Evolutionary conservation across 1,140 invertebrate genomes (phyloP).

Genomic region (Sitophilus oryzae): DNA sequence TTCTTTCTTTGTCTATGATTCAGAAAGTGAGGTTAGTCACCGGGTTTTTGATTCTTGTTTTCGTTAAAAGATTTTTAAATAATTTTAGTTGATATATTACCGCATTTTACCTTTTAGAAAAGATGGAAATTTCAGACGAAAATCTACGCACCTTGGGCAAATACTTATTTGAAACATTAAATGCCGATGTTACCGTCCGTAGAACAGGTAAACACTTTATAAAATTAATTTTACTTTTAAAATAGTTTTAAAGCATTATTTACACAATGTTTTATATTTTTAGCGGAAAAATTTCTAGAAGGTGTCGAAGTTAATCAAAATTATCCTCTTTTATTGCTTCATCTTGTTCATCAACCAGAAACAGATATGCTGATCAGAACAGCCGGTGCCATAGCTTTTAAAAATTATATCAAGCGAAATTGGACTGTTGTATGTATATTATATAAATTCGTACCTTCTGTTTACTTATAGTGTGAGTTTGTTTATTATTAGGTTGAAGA

Average conservation of each 20-base stretch:
- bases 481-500: constrained; percentile 65
- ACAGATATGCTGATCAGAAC: constrained; percentile 76
- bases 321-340: constrained; percentile 80
- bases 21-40: too few relatives aligned
- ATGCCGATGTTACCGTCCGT: constrained; percentile 70
- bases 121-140: constrained; percentile 77
- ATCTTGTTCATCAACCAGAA: constrained; percentile 74
- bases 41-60: too few relatives aligned
- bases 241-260: too few relatives aligned
- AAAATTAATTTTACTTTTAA: too few relatives aligned
- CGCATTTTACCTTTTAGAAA: too few relatives aligned
- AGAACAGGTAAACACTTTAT: constrained; percentile 61
- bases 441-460: too few relatives aligned
- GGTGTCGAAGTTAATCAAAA: constrained; percentile 86
- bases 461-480: too few relatives aligned
- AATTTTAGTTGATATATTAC: too few relatives aligned
- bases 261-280: constrained; percentile 15
- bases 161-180: constrained; percentile 87
- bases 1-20: too few relatives aligned
- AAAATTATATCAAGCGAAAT: constrained; percentile 94
- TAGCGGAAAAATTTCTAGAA: constrained; percentile 90
- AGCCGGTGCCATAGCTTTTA: constrained; percentile 88
- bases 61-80: too few relatives aligned
- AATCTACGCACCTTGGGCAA: constrained; percentile 73
- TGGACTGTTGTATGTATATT: constrained; percentile 75